A percentile compares a stretch with the other conserved stretches of the same genome.
These are phyloP conservation scores for Thalpophila matura DNA, from an alignment of 2,888 invertebrate species.

Conservation along the genomic window DNA sequence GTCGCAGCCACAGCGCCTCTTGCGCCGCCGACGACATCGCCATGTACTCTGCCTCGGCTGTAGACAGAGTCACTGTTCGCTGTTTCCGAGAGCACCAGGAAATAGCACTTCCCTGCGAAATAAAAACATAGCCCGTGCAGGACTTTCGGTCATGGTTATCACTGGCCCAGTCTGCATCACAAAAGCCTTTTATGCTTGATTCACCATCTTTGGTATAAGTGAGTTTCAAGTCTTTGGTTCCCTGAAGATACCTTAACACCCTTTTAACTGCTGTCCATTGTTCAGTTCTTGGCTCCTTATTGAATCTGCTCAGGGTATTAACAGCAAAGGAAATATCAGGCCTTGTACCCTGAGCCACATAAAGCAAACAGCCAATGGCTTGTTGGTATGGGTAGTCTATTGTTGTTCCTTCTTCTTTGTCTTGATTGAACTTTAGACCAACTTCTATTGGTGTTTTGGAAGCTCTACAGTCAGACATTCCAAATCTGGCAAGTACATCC, in stretches of 20 bases:
- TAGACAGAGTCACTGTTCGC: not conserved
- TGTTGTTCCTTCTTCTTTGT: not conserved
- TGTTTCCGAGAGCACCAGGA: no score
- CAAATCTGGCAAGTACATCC: constrained; percentile 6
- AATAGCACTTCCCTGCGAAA: not conserved
- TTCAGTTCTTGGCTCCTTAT: not conserved
- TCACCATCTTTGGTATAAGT: not conserved
- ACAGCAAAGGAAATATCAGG: not conserved
- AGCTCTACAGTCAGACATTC: constrained; percentile 23
- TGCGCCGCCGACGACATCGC: not conserved
- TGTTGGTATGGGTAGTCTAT: not conserved
- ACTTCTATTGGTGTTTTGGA: constrained; percentile 15
- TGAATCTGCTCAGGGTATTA: not conserved
- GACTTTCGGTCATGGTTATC: not conserved
- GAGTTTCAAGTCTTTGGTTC: not conserved
- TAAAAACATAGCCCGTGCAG: not conserved
- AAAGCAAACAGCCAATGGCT: not conserved
- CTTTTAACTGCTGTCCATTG: constrained; percentile 1
- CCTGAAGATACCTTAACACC: not conserved
- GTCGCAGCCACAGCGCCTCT: constrained; percentile 1
- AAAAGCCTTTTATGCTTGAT: not conserved
- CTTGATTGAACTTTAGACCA: constrained; percentile 5
- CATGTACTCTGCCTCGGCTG: not conserved
- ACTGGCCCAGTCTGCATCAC: not conserved
- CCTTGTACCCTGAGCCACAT: not conserved